Conservation (phyloP, 2,113 vertebrate species). For the Paratilapia polleni region DNA sequence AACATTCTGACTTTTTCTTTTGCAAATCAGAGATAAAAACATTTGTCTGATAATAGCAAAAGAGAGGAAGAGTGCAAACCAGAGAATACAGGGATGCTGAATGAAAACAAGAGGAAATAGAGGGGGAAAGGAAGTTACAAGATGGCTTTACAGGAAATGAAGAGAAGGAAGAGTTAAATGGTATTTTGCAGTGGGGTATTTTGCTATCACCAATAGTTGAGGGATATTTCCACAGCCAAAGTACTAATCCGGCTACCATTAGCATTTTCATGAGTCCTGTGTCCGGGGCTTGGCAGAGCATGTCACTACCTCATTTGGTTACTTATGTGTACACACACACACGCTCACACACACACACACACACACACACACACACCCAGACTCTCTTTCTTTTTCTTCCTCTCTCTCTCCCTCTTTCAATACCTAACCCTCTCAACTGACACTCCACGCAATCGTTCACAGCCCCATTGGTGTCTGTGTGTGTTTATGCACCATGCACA, state of each 20-base stretch:
- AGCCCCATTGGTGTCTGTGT: conserved; percentile 37
- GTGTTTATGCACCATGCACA: conserved; percentile 58
- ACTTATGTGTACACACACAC: conserved; percentile 43
- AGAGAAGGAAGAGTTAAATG: conserved; percentile 41
- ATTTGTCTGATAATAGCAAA: background rate
- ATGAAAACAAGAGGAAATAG: background rate
- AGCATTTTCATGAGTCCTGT: conserved; percentile 82
- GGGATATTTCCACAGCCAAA: conserved; percentile 65
- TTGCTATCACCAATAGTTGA: conserved; percentile 64
- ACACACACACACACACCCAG: conserved; percentile 9
- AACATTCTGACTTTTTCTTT: background rate
- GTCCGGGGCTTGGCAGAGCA: conserved; percentile 76
- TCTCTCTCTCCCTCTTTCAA: conserved; percentile 8
- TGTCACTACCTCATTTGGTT: conserved; percentile 79
- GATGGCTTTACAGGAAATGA: conserved; percentile 27
- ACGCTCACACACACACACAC: conserved; percentile 9
- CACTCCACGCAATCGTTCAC: conserved; percentile 29
- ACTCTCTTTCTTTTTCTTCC: background rate
- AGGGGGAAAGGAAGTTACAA: conserved; percentile 20
- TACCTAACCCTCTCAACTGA: conserved; percentile 37
- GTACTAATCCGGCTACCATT: conserved; percentile 78
- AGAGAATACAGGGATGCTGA: too few species aligned
- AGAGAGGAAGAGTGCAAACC: background rate
- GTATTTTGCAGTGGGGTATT: conserved; percentile 54
- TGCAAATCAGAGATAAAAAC: background rate